Base-by-base conservation (phyloP, 2,797 vertebrate species). In the Leptoclinus maculatus region DNA sequence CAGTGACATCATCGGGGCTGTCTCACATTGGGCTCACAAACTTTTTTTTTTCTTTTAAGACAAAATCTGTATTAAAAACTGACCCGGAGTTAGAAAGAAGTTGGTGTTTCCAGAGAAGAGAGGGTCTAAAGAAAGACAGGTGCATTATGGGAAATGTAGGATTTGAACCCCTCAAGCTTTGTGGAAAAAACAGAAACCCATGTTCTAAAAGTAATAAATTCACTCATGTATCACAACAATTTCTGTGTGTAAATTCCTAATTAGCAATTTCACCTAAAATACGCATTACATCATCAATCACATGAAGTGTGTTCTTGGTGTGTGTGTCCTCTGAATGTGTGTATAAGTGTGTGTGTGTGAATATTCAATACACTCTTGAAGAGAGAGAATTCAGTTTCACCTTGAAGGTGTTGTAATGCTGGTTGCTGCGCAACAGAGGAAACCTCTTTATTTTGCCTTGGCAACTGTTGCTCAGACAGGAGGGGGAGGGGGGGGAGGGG, bases 361-460 rank as follows among this genome's bases (percentile, higher is more conserved):
- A 34, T 32, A 32, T 32, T 32, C 29, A 32, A 32, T 7, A 34
- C 32, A 34, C 32, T 7, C 32, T 34, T 34, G 32, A 34, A 34
- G 36, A 38, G 7, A 19, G 7, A 47, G 8, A 49, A 51, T n/a
- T 51, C 51, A 64, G 76, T 57, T 86, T 91, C 81, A 88, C 81
- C 81, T 83, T 70, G 62, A 63, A 39, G 71, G 80, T 84, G 82
- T 86, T 83, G 79, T 79, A 9, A 27, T 7, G 56, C 13, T 67
- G 62, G 86, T 91, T 88, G 64, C 78, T 39, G 0, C 4, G 85
- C 25, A 86, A 89, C 79, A 27, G 66, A 43, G 66, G 66, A 34
- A 57, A 84, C 85, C 76, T 83, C 71, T 71, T 7, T 27, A 32
- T 27, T 45, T 17, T 45, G 21, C 76, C 74, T 34, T 43, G 54